Evolutionary conservation across 2,113 vertebrate species (phyloP).

Genomic region (Gallinago undulata): DNA sequence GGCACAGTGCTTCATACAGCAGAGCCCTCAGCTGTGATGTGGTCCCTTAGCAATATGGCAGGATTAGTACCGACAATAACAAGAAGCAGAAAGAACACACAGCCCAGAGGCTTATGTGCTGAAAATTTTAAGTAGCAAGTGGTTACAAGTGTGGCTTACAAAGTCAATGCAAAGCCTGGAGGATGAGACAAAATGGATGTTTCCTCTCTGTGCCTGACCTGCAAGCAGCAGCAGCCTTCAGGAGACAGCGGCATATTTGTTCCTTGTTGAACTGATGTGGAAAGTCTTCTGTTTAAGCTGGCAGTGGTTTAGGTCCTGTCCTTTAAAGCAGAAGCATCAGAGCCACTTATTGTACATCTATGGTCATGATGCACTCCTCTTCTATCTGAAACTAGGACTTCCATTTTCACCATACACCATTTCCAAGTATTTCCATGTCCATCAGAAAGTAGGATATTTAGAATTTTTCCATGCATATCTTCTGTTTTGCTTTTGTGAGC

Average conservation of each 20-base stretch:
- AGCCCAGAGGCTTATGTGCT: neutral
- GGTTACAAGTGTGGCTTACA: neutral
- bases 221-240: neutral
- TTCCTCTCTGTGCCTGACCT: neutral
- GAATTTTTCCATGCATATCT: neutral
- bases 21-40: neutral
- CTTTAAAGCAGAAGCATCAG: conserved; percentile 10
- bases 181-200: neutral
- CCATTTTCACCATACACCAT: neutral
- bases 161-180: neutral
- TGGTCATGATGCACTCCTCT: neutral
- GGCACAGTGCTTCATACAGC: neutral
- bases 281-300: neutral
- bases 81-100: neutral
- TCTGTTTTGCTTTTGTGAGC: neutral
- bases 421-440: neutral
- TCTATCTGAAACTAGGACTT: neutral
- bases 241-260: neutral
- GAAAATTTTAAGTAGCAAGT: neutral
- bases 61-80: neutral
- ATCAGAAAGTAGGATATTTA: neutral
- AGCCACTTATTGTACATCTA: neutral
- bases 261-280: neutral
- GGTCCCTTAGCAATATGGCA: neutral
- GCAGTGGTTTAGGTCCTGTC: neutral